Base-by-base conservation (phyloP, 2,797 vertebrate genomes). In the Poecilia picta region DNA sequence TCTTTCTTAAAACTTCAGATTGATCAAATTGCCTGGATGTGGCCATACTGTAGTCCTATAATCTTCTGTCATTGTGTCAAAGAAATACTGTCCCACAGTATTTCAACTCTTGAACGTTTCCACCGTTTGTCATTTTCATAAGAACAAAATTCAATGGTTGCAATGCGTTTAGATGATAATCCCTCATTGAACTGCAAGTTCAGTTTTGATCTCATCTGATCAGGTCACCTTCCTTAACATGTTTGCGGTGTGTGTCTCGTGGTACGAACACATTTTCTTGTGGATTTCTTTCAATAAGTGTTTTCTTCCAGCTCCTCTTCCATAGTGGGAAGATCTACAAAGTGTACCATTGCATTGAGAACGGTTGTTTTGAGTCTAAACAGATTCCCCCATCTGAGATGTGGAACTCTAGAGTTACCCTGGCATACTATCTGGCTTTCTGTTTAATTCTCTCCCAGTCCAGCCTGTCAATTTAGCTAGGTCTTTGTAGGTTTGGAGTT, bases 1-100 rank as follows among this genome's bases (percentile, higher is more conserved):
- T 43, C 20, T 41, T 25, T 43, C 39, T 12, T 28, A 68, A 39
- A 41, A 13, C 25, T n/a, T 71, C 41, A 6, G 90, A 85, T 47
- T 83, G 83, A 81, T 89, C 75, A 79, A 81, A 87, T 81, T 88
- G 77, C 81, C 88, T 88, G 83, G 83, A 82, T 79, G 83, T 81
- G 86, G 74, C 4, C 78, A 83, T 93, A 91, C 90, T 93, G 74
- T 88, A 91, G 93, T 94, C 90, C 83, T 89, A 77, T 83, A 87
- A 77, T 85, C 72, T 78, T 83, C 80, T 89, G 86, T 93, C 84
- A 93, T 92, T 90, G 86, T 89, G 83, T 25, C 4, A 64, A 64
- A 36, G 20, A 64, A 64, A 36, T 5, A 25, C 36, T 39, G 4
- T 10, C 20, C 41, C 62, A 7, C 8, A 10, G 33, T 39, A 66